Evolutionary conservation across 2,113 vertebrate species (phyloP).

Genomic region (Craseonycteris thonglongyai): DNA sequence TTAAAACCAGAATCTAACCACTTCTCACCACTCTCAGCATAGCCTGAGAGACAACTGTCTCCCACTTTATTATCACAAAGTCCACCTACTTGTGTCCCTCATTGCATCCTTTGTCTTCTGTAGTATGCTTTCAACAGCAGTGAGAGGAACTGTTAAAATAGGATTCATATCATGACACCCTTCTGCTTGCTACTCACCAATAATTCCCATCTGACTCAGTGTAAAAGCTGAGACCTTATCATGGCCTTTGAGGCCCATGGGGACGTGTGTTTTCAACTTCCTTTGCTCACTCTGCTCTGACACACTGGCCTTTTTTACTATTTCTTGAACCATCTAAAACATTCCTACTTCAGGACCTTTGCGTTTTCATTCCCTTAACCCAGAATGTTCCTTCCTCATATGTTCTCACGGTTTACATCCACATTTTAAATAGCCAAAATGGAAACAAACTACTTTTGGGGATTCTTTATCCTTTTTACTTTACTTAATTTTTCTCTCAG

Average conservation of each 20-base stretch:
- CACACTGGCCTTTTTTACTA: rapidly evolving
- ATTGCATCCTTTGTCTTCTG: neutral
- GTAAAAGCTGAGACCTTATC: neutral
- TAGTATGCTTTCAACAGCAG: neutral
- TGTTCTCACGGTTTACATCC: neutral
- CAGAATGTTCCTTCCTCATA: neutral
- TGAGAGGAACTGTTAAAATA: neutral
- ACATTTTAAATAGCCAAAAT: neutral
- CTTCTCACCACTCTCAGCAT: neutral
- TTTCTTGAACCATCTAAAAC: neutral
- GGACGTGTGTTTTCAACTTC: neutral
- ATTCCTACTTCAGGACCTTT: neutral
- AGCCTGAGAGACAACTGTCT: neutral
- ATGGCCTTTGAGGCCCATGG: rapidly evolving
- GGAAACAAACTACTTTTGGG: neutral
- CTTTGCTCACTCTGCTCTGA: neutral
- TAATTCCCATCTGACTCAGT: rapidly evolving
- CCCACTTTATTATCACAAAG: neutral
- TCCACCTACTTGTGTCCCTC: neutral
- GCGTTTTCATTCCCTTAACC: too few species aligned
- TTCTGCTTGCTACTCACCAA: rapidly evolving
- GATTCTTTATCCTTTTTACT: neutral
- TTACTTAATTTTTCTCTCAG: neutral
- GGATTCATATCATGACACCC: neutral
- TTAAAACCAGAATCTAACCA: too few species aligned